Conservation (phyloP, 1,140 invertebrate species). For the Zophobas atratus region DNA sequence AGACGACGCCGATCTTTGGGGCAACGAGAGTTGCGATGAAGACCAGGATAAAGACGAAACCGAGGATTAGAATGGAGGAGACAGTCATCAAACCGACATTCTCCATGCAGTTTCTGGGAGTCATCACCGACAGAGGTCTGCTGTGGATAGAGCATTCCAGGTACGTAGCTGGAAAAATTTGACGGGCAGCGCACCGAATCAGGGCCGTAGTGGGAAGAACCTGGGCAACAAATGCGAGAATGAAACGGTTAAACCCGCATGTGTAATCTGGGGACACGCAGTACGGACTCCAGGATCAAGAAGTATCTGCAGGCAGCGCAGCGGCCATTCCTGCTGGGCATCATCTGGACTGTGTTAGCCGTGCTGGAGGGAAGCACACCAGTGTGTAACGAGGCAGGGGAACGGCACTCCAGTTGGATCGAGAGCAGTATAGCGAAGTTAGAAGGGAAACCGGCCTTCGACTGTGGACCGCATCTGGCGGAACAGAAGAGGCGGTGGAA, state of each 20-base stretch:
- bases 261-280: constrained; percentile 47
- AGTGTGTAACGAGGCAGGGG: neutral
- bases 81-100: neutral
- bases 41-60: neutral
- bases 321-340: constrained; percentile 45
- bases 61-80: neutral
- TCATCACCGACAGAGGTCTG: constrained; percentile 25
- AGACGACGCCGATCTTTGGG: neutral
- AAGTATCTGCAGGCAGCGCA: constrained; percentile 48
- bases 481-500: neutral
- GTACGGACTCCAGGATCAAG: constrained; percentile 15
- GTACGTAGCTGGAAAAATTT: constrained; percentile 35
- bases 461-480: constrained; percentile 3
- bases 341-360: constrained; percentile 25
- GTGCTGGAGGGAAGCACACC: constrained; percentile 47
- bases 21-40: neutral
- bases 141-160: constrained; percentile 48
- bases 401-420: constrained; percentile 34
- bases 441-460: neutral
- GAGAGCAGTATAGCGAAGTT: neutral
- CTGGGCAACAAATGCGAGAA: constrained; percentile 41
- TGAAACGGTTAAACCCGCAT: constrained; percentile 46
- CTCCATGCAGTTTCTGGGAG: neutral
- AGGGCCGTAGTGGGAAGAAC: constrained; percentile 41
- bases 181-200: constrained; percentile 3